These are phyloP conservation scores for Cricetomys ansorgei DNA, from an alignment of 2,113 vertebrate species.

Conservation along the genomic window DNA sequence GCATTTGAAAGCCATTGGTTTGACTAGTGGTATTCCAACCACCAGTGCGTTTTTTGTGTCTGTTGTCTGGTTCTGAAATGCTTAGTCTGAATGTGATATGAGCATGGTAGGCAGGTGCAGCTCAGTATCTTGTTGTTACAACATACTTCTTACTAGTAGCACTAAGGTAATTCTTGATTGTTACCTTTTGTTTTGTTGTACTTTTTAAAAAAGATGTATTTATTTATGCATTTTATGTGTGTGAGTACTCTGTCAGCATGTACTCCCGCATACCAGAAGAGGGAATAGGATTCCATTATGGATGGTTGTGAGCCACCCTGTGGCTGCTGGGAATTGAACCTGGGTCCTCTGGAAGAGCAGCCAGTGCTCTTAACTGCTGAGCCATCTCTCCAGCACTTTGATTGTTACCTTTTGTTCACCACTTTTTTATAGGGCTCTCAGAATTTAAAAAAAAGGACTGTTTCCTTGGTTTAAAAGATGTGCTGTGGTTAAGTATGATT, in stretches of 20 bases:
- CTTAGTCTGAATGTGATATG: slow-evolving; percentile 43
- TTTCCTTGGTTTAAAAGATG: slow-evolving; percentile 48
- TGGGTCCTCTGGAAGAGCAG: no score
- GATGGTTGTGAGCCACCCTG: no score
- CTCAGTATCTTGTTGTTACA: slow-evolving; percentile 45
- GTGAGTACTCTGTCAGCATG: no score
- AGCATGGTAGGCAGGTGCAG: background rate
- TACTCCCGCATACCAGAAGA: no score
- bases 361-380: no score
- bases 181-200: no score
- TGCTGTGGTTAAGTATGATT: slow-evolving; percentile 36
- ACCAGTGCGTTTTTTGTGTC: slow-evolving; percentile 31
- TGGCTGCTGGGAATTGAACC: no score
- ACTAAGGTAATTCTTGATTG: background rate
- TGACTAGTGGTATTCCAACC: slow-evolving; percentile 2
- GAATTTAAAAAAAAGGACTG: background rate
- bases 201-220: no score
- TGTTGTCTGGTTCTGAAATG: slow-evolving; percentile 38
- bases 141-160: background rate
- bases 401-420: slow-evolving; percentile 26
- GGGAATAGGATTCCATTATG: no score
- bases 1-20: slow-evolving; percentile 42
- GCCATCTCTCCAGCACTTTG: no score
- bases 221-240: no score
- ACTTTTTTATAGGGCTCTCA: background rate